Conservation (phyloP, 2,888 invertebrate genomes). For the Conus canariensis region DNA sequence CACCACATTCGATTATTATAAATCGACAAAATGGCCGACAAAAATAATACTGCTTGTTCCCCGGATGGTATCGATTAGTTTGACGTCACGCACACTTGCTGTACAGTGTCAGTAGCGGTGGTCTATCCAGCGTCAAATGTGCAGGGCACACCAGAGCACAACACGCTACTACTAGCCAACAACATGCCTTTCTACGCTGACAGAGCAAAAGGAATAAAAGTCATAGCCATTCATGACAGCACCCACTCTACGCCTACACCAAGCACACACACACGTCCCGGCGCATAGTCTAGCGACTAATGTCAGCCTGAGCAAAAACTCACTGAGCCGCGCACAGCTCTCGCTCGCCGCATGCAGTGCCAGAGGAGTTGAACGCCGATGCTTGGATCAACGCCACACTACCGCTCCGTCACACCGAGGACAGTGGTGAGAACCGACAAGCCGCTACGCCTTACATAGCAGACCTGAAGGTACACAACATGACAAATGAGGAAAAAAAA, state of each 20-base stretch:
- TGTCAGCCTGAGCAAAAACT: slow-evolving; percentile 19
- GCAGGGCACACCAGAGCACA: slow-evolving; percentile 18
- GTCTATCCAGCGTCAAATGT: slow-evolving; percentile 33
- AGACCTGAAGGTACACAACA: no score
- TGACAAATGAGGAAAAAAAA: no score
- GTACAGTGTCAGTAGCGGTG: slow-evolving; percentile 16
- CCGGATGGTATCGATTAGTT: slow-evolving; percentile 64
- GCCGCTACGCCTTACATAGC: no score
- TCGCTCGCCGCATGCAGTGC: slow-evolving; percentile 36
- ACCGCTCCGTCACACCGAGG: not conserved
- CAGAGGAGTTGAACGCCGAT: slow-evolving; percentile 17
- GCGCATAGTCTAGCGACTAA: not conserved
- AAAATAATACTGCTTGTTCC: slow-evolving; percentile 76
- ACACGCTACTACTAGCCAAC: not conserved
- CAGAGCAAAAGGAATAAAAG: not conserved
- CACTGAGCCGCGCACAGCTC: slow-evolving; percentile 20
- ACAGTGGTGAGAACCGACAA: no score
- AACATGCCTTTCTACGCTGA: slow-evolving; percentile 27
- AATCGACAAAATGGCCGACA: slow-evolving; percentile 66
- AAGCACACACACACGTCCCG: slow-evolving; percentile 6
- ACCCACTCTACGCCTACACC: slow-evolving; percentile 20
- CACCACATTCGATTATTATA: slow-evolving; percentile 79
- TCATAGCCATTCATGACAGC: slow-evolving; percentile 41
- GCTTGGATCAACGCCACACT: slow-evolving; percentile 1
- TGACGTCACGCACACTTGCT: slow-evolving; percentile 56